Evolutionary conservation across 2,113 vertebrate genomes (phyloP), one percentile per base, ranked within the genome.

Genomic region (Lepus timidus): DNA sequence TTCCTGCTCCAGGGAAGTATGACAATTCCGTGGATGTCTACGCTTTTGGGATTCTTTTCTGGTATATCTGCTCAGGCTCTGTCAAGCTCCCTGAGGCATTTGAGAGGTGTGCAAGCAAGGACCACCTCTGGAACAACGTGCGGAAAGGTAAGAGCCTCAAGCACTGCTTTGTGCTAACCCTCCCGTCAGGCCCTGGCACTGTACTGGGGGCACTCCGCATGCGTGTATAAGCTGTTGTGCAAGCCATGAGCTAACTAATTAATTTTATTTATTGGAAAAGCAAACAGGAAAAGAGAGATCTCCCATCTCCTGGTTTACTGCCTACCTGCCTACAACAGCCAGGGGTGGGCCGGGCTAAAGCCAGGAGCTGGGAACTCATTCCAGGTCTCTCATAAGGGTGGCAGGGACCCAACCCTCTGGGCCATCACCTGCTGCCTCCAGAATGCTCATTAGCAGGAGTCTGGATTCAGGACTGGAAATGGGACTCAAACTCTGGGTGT

Each of bases 21-120:
- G 99, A 99, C 97, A 99, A 99, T 95, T 99, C 99, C 0, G 99
- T 99, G 67, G 99, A 99, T 27, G 99, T 99, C 86, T 99, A 99
- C 0, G 99, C 99, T 1, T 99, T 99, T 58, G 99, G 99, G 88
- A 99, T 99, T 97, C 99, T 99, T n/a, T 99, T 99, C 98, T 99
- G 99, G 99, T 99, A 99, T 97, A 98, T 99, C 64, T 99, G 99
- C 97, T 99, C 99, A 0, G 99, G 99, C 71, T 99, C 99, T 0
- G 98, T 99, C 78, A 99, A 99, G 98, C 98, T 99, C 88, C 99
- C 99, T 19, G 99, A 99, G 97, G 99, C 99, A 31, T 99, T 99
- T 49, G 99, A 99, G 98, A 99, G 99, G 96, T 99, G 99, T 94
- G 98, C 99, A 73, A 99, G 99, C 98, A 99, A 99, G 97, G 99